Evolutionary conservation across 2,797 vertebrate species (phyloP), one percentile per base, ranked within the genome.

Genomic region (Lagorchestes hirsutus): DNA sequence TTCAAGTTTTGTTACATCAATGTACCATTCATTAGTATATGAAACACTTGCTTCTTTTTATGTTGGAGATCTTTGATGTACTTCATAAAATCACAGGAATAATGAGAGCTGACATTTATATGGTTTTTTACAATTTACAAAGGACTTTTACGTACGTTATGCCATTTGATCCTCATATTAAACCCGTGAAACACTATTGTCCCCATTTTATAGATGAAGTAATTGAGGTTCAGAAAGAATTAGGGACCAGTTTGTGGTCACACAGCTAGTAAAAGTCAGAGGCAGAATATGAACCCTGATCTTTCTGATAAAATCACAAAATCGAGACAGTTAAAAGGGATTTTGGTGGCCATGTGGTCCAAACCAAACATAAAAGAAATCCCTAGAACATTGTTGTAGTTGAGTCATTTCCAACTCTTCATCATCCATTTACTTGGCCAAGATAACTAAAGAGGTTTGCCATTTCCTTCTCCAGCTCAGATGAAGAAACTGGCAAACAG

Each of bases 1-100:
- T 8, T 46, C 50, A 40, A 91, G 27, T 58, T 40, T n/a, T 94
- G 90, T 92, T 95, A 29, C 56, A 40, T 87, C 92, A 22, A 97
- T 16, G 16, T 54, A 46, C 54, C 93, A 82, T 50, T 90, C 56
- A 54, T 87, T 56, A 90, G 24, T n/a, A 87, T 34, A 91, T 5
- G 11, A 2, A 94, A 87, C n/a, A 22, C 67, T 74, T 82, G 74
- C 40, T 82, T 46, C 18, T 40, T 82, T 82, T 82, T 46, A 82
- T 82, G 74, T 27, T 82, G n/a, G 40, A 82, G 18, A 82, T 82
- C 40, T 82, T 46, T 82, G n/a, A 24, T 82, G 40, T 31, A 46
- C 74, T 46, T 82, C 74, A 82, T 27, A 82, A 82, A 82, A 22
- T 82, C 74, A 82, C 22, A 46, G 74, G 27, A 46, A 82, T 82